phyloP scores from a whole-genome alignment of 1,140 invertebrate species.

The Hylaeus volcanicus region DNA sequence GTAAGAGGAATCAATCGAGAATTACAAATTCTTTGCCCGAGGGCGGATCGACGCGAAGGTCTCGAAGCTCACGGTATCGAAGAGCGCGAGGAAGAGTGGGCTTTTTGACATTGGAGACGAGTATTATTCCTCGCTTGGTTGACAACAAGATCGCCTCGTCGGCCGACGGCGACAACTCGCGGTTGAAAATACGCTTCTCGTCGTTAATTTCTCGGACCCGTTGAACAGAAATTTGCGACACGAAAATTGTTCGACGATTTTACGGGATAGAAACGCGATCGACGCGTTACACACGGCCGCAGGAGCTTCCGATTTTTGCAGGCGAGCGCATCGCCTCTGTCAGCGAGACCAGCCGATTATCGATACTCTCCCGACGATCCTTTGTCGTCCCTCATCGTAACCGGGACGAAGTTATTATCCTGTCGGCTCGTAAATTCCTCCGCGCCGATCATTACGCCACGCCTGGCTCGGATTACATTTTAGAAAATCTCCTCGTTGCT shows the following conservation, averaged over 20 bases:
- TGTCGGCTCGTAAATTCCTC: conserved; percentile 4
- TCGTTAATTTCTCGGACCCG: conserved; percentile 52
- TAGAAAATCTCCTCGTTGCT: conserved; percentile 5
- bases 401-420: conserved; percentile 13
- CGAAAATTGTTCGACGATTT: conserved; percentile 33
- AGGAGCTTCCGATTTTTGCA: background rate
- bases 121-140: conserved; percentile 35
- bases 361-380: background rate
- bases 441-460: background rate
- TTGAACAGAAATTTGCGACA: conserved; percentile 7
- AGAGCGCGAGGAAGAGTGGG: no score
- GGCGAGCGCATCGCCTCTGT: background rate
- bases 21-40: no score
- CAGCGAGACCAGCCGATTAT: background rate
- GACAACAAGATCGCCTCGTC: background rate
- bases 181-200: background rate
- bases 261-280: conserved; percentile 10
- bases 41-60: no score
- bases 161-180: background rate
- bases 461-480: conserved; percentile 6
- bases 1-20: no score
- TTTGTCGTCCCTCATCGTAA: conserved; percentile 18
- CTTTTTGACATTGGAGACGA: background rate
- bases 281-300: background rate
- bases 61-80: no score